Evolutionary conservation across 2,113 vertebrate genomes (phyloP).

Genomic region (Cariama cristata): DNA sequence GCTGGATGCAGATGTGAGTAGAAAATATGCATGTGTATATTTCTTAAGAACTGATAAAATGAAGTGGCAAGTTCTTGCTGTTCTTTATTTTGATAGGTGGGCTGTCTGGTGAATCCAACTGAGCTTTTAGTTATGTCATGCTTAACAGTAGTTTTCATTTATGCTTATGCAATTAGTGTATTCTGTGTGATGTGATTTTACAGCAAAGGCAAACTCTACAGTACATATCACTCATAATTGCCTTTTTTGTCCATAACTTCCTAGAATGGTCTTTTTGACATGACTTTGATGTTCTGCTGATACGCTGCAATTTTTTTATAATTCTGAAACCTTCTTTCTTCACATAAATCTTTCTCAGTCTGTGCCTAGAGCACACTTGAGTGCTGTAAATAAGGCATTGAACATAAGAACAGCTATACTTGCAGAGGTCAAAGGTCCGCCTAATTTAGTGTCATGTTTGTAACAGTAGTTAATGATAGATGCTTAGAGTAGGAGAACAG

Average conservation of each 20-base stretch:
- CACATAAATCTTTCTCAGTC: background rate
- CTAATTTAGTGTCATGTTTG: background rate
- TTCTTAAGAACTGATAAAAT: background rate
- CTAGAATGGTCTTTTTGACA: background rate
- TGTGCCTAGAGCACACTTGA: background rate
- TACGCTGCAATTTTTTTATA: background rate
- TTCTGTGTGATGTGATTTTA: background rate
- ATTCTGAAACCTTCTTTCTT: background rate
- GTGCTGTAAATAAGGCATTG: background rate
- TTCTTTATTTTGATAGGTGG: background rate
- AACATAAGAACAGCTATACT: background rate
- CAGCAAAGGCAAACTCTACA: background rate
- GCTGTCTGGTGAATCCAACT: background rate
- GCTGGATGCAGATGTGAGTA: constrained; percentile 91
- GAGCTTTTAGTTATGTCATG: background rate
- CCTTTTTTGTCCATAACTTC: background rate
- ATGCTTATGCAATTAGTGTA: background rate
- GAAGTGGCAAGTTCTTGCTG: background rate
- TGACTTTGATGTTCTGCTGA: background rate
- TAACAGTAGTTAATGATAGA: background rate
- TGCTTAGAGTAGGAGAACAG: background rate
- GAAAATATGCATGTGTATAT: background rate
- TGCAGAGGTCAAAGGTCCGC: background rate
- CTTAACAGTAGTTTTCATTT: background rate
- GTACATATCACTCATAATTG: background rate